A percentile compares a stretch with the other conserved stretches of the same genome.
Conservation (phyloP, 2,113 vertebrate species). For the Prochilodus magdalenae region DNA sequence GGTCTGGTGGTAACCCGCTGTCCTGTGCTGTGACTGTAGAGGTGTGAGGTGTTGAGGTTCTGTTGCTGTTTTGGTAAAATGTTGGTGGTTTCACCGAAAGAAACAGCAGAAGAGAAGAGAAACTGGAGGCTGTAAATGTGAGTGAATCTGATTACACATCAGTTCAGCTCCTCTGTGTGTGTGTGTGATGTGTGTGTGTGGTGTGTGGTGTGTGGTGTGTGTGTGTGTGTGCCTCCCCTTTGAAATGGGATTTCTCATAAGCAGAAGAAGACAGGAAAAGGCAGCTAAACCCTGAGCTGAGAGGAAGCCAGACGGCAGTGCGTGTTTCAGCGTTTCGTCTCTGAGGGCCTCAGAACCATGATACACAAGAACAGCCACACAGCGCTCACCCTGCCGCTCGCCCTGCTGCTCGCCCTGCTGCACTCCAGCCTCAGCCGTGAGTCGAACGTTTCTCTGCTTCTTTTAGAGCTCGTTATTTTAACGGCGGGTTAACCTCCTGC, state of each 20-base stretch:
- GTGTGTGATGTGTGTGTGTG: no score
- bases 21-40: no score
- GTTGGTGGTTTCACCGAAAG: no score
- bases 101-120: no score
- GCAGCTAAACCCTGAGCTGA: not conserved
- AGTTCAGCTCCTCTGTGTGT: not conserved
- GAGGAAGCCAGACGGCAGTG: not conserved
- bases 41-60: no score
- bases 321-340: not conserved
- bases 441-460: not conserved
- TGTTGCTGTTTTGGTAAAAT: no score
- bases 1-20: no score
- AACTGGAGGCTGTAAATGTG: not conserved
- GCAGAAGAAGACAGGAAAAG: not conserved
- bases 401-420: not conserved
- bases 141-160: not conserved
- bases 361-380: not conserved
- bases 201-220: no score
- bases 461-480: not conserved
- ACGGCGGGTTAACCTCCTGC: not conserved
- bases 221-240: constrained; percentile 5
- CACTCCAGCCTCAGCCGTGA: not conserved
- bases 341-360: not conserved
- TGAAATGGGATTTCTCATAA: not conserved
- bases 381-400: not conserved